Percentiles rank a stretch among this genome's conserved stretches.
Evolutionary conservation across 2,113 vertebrate genomes (phyloP).

Genomic region (Rostratula benghalensis): DNA sequence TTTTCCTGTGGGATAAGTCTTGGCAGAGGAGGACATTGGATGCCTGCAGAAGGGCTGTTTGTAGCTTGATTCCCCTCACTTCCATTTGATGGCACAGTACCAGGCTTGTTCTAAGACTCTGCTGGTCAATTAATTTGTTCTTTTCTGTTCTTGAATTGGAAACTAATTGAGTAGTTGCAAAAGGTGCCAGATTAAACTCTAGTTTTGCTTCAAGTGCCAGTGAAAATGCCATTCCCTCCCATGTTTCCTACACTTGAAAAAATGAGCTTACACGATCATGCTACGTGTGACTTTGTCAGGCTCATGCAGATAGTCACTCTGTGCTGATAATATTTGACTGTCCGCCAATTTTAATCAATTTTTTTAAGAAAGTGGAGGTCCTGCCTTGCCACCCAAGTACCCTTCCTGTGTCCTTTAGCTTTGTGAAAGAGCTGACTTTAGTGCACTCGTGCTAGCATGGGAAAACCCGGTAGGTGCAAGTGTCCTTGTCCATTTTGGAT

Average conservation of each 20-base stretch:
- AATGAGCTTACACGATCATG: background rate
- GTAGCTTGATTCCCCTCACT: slow-evolving; percentile 17
- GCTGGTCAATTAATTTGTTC: slow-evolving; percentile 58
- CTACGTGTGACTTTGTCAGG: background rate
- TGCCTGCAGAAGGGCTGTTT: background rate
- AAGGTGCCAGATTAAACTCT: slow-evolving; percentile 23
- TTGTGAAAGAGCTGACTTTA: background rate
- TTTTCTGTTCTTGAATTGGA: slow-evolving; percentile 44
- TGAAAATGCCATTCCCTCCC: background rate
- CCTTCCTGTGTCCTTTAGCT: background rate
- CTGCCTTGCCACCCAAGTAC: background rate
- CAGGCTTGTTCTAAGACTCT: slow-evolving; percentile 22
- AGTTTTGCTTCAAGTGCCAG: background rate
- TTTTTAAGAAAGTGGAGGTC: background rate
- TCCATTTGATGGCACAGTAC: slow-evolving; percentile 28
- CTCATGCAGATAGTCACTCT: background rate
- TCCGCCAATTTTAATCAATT: background rate
- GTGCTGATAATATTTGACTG: background rate
- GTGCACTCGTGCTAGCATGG: background rate
- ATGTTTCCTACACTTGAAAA: background rate
- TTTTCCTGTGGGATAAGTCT: background rate
- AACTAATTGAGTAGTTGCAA: slow-evolving; percentile 31
- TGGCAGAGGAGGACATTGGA: slow-evolving; percentile 12
- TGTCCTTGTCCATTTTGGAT: background rate
- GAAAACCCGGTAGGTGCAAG: background rate